phyloP scores from a whole-genome alignment of 2,888 invertebrate species.

The Tipula confusa region DNA sequence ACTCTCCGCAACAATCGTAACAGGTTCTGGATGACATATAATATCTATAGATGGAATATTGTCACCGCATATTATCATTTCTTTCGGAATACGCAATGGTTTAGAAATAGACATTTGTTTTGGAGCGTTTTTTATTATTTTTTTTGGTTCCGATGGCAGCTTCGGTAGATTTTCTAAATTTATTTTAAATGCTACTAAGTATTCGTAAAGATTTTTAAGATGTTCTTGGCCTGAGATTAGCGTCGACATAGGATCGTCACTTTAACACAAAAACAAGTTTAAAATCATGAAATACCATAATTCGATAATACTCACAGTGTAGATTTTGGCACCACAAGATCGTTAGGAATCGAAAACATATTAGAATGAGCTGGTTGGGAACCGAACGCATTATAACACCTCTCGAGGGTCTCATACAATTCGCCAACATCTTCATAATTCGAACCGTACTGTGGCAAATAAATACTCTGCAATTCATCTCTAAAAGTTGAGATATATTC shows the following conservation, averaged over 20 bases:
- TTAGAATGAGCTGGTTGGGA: background rate
- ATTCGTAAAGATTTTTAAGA: background rate
- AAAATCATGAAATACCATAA: background rate
- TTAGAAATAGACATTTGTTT: background rate
- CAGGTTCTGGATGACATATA: background rate
- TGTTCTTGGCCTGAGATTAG: background rate
- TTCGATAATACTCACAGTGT: background rate
- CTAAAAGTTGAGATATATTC: background rate
- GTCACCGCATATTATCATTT: background rate
- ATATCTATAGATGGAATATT: background rate
- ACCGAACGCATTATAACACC: background rate
- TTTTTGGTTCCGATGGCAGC: background rate
- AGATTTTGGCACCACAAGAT: background rate
- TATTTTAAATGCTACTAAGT: background rate
- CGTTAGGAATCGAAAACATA: background rate
- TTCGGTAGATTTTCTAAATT: background rate
- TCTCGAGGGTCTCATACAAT: background rate
- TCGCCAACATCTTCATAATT: background rate
- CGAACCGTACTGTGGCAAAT: background rate
- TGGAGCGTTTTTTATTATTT: background rate
- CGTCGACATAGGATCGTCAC: background rate
- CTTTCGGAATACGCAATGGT: background rate
- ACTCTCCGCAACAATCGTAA: background rate
- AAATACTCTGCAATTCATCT: background rate
- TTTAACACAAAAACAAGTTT: background rate